phyloP scores from a whole-genome alignment of 1,140 invertebrate genomes.

The Nephila pilipes region DNA sequence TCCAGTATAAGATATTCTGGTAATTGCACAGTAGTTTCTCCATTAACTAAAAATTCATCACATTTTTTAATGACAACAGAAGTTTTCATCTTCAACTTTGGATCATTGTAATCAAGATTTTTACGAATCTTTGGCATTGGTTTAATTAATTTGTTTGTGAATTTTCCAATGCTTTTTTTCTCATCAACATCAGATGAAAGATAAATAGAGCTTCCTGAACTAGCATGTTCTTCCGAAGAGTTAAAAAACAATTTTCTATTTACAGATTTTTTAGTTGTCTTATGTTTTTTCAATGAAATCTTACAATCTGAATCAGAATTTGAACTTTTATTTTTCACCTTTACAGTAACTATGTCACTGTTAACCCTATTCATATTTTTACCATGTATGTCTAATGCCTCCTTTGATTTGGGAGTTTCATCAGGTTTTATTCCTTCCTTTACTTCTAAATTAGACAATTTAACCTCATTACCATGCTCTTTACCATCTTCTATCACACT shows the following conservation, averaged over 20 bases:
- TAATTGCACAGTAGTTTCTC: constrained; percentile 27
- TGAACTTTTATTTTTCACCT: neutral
- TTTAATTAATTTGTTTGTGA: too few species aligned
- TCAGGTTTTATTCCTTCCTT: neutral
- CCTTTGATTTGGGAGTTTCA: neutral
- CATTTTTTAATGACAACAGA: neutral
- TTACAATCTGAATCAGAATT: neutral
- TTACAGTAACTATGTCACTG: neutral
- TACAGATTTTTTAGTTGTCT: neutral
- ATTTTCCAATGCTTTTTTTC: too few species aligned
- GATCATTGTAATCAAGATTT: neutral
- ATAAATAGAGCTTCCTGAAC: neutral
- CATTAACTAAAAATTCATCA: constrained; percentile 15
- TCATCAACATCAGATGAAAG: neutral
- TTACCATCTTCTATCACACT: neutral
- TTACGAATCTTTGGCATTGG: neutral
- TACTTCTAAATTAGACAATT: neutral
- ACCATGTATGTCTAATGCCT: neutral
- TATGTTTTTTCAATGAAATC: neutral
- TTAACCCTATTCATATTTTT: neutral
- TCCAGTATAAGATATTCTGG: constrained; percentile 1
- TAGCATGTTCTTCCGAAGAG: neutral
- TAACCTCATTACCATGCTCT: neutral
- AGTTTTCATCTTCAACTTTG: neutral
- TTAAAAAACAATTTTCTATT: neutral